A percentile compares a stretch with the other conserved stretches of the same genome.
These are phyloP conservation scores for Anolis apletophallus DNA, from an alignment of 2,797 vertebrate species.

Conservation along the genomic window DNA sequence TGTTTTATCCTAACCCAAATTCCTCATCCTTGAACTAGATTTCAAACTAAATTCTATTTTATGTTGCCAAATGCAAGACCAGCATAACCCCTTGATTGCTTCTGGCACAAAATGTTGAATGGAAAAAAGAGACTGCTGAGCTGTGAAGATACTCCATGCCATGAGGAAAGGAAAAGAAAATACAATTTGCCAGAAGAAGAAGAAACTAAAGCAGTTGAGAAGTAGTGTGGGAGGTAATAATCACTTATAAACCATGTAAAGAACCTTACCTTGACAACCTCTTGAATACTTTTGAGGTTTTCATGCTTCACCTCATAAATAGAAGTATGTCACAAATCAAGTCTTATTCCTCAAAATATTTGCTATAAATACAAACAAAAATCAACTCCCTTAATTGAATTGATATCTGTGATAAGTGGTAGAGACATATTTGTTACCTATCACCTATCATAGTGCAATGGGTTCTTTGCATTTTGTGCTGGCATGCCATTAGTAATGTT, in stretches of 20 bases:
- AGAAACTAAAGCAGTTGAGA: constrained; percentile 24
- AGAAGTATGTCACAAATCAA: background rate
- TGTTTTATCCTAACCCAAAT: constrained; percentile 58
- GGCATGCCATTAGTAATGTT: too few relatives aligned
- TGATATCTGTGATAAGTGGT: background rate
- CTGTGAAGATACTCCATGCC: constrained; percentile 3
- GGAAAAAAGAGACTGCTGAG: constrained; percentile 19
- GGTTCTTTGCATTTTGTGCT: too few relatives aligned
- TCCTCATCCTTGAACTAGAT: background rate
- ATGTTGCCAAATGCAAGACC: constrained; percentile 54
- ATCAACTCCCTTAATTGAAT: background rate
- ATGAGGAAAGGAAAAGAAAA: constrained; percentile 43
- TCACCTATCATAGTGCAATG: too few relatives aligned
- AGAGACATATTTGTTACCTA: too few relatives aligned
- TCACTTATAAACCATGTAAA: background rate
- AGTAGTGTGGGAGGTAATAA: background rate
- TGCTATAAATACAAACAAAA: background rate
- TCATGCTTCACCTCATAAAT: background rate
- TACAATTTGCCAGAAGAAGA: background rate
- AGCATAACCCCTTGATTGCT: constrained; percentile 39
- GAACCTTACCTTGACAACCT: background rate
- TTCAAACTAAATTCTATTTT: constrained; percentile 25
- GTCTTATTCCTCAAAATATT: background rate
- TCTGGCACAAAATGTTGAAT: constrained; percentile 39
- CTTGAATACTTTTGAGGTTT: background rate